Evolutionary conservation across 2,888 invertebrate species (phyloP).

Genomic region (Sipha maydis): DNA sequence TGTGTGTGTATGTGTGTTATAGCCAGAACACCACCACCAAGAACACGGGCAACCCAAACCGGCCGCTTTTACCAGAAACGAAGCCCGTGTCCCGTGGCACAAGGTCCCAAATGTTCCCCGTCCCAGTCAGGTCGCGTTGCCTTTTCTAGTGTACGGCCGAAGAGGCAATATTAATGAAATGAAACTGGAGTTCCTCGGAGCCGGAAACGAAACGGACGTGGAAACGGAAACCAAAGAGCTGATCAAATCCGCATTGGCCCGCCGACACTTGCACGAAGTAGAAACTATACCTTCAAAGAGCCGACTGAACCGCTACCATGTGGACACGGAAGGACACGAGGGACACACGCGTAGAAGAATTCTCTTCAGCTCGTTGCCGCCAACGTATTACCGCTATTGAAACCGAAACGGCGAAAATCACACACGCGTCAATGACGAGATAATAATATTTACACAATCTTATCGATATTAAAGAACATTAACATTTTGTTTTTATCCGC

Average conservation of each 20-base stretch:
- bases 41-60: constrained; percentile 64
- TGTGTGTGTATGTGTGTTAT: constrained; percentile 52
- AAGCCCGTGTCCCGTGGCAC: constrained; percentile 82
- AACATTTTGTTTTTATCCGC: background rate
- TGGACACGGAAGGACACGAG: constrained; percentile 53
- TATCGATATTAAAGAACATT: background rate
- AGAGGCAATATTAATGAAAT: constrained; percentile 39
- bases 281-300: constrained; percentile 50
- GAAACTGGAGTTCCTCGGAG: constrained; percentile 52
- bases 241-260: constrained; percentile 50
- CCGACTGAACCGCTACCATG: background rate
- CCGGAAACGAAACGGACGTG: constrained; percentile 48
- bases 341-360: constrained; percentile 62
- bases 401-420: constrained; percentile 2
- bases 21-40: constrained; percentile 48
- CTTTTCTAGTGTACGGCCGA: constrained; percentile 84
- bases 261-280: constrained; percentile 47
- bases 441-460: background rate
- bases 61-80: constrained; percentile 69
- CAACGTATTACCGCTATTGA: constrained; percentile 62
- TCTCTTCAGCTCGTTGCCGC: constrained; percentile 65
- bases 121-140: constrained; percentile 85
- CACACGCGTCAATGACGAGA: background rate
- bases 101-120: constrained; percentile 88
- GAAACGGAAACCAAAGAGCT: constrained; percentile 43